Base-by-base conservation (phyloP, 92 coral and sea anemone species). In the Porites evermanni region DNA sequence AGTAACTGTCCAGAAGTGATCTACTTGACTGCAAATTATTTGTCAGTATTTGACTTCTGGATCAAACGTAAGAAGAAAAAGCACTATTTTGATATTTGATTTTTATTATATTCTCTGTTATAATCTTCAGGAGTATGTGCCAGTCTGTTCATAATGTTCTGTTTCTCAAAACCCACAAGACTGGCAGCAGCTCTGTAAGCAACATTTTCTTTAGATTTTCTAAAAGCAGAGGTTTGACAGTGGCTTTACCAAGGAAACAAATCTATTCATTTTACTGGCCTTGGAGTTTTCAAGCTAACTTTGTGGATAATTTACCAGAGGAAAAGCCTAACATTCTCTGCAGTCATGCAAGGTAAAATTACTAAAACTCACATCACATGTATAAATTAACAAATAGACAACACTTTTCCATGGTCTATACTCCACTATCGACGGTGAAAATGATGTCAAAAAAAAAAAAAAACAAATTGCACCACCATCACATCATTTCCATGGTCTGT, bases 241-340 rank as follows among this genome's bases (percentile, higher is more conserved):
- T 86, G 74, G 90, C 85, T 8, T 70, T 86, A 9, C 90, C 90
- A 0, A 70, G 84, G 53, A 60, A 79, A 44, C 84, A 86, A 44
- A 79, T 86, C 23, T 86, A 53, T 21, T 86, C 90, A 6, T 86
- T 86, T 64, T 86, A 38, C 79, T 86, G 90, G 90, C 90, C 90
- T 1, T 79, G 84, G 90, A 73, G 81, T 16, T 86, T 86, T 64
- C 77, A 73, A 53, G n/a, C 53, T 8, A 71, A 80, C 54, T 78
- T 72, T 72, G 70, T 79, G 59, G 86, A 71, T 19, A 54, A 26
- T 26, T 20, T 61, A n/a, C 78, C 32, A 2, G 11, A 66, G 7
- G 17, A 60, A 26, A 69, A 72, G 77, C 90, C 90, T 20, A 61
- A 86, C 61, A 59, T 86, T 38, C 32, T 86, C 44, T 79, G 90